These are phyloP conservation scores for Anoplophora glabripennis DNA, from an alignment of 1,140 invertebrate species.

Conservation along the genomic window DNA sequence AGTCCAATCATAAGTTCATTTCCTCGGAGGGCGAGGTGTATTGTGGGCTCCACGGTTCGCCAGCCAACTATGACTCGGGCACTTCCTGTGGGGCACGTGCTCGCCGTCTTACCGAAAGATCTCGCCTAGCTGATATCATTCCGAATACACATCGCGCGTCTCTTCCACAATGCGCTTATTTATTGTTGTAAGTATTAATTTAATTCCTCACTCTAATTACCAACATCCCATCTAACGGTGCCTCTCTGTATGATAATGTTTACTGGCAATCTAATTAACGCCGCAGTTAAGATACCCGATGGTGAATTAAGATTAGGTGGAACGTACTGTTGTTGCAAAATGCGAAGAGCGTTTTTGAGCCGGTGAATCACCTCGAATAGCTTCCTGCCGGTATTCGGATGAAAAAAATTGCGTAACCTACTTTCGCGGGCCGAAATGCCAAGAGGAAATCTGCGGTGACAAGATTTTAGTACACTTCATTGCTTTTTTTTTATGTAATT, in stretches of 20 bases:
- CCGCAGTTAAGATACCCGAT: background rate
- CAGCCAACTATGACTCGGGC: slow-evolving; percentile 43
- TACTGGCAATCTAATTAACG: slow-evolving; percentile 5
- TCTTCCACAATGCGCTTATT: slow-evolving; percentile 1
- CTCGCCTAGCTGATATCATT: slow-evolving; percentile 11
- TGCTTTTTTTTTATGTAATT: too few relatives aligned
- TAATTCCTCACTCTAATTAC: slow-evolving; percentile 14
- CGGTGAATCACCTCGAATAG: background rate
- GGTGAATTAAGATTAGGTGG: background rate
- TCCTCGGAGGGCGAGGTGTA: slow-evolving; percentile 42
- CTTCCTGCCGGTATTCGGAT: too few relatives aligned
- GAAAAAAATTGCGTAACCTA: too few relatives aligned
- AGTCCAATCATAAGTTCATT: slow-evolving; percentile 45
- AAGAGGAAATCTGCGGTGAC: too few relatives aligned
- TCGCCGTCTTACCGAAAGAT: slow-evolving; percentile 34
- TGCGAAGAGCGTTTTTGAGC: slow-evolving; percentile 10
- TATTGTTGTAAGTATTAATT: background rate
- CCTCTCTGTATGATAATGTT: slow-evolving; percentile 11
- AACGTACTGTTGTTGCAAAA: slow-evolving; percentile 7
- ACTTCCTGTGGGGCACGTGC: slow-evolving; percentile 47
- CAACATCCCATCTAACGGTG: slow-evolving; percentile 9
- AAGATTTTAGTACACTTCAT: too few relatives aligned
- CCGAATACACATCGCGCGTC: slow-evolving; percentile 3
- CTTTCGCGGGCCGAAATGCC: too few relatives aligned
- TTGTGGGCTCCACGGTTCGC: slow-evolving; percentile 43